Conservation (phyloP, 2,888 invertebrate genomes). For the Drosophila anceps region DNA sequence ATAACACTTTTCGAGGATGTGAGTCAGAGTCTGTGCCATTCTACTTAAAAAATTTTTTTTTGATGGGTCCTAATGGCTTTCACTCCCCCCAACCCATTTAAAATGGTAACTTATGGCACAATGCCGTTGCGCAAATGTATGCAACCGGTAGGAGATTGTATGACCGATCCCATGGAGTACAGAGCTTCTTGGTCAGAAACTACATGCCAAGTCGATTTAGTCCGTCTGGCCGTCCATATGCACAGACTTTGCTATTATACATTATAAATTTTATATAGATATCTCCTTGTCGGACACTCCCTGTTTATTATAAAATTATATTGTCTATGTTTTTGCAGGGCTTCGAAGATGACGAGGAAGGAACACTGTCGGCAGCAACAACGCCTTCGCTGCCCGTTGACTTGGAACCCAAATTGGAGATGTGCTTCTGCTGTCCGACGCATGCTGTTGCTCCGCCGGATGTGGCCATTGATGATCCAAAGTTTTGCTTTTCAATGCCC, state of each 20-base stretch:
- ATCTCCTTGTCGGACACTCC: too few relatives aligned
- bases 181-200: too few relatives aligned
- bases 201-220: too few relatives aligned
- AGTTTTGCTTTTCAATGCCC: slow-evolving; percentile 58
- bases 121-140: too few relatives aligned
- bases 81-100: not conserved
- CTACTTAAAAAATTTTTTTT: not conserved
- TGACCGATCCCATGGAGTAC: too few relatives aligned
- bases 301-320: not conserved
- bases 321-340: slow-evolving; percentile 56
- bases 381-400: slow-evolving; percentile 82
- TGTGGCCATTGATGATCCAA: slow-evolving; percentile 62
- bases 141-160: too few relatives aligned
- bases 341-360: slow-evolving; percentile 87
- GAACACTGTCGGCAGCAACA: slow-evolving; percentile 87
- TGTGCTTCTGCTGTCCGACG: slow-evolving; percentile 77
- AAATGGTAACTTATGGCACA: not conserved
- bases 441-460: slow-evolving; percentile 78
- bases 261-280: too few relatives aligned
- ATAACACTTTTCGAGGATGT: slow-evolving; percentile 85
- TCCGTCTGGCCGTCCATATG: too few relatives aligned
- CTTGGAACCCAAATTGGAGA: slow-evolving; percentile 67
- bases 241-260: too few relatives aligned
- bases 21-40: slow-evolving; percentile 37
- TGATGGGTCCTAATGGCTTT: not conserved